Evolutionary conservation across 30 jellyfish, hydroid and myxozoan genomes (phyloP).

Genomic region (Sanderia malayensis): DNA sequence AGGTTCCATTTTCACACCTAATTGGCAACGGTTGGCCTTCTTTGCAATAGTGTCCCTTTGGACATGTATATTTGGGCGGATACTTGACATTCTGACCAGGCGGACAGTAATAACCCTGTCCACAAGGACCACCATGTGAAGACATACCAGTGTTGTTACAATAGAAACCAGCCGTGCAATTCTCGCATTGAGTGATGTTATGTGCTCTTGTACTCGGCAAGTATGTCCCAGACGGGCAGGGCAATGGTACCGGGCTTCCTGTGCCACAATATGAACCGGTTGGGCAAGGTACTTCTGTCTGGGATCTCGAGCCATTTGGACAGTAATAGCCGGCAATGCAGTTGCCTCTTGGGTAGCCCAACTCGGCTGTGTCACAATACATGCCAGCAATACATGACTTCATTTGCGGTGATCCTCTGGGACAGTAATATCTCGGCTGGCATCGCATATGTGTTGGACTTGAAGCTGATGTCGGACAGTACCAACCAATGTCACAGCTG

Average conservation of each 20-base stretch:
- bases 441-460: slow-evolving; percentile 53
- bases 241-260: slow-evolving; percentile 59
- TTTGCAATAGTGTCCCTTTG: slow-evolving; percentile 83
- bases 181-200: slow-evolving; percentile 53
- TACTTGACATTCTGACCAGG: slow-evolving; percentile 64
- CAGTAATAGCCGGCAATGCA: slow-evolving; percentile 94
- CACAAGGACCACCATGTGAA: slow-evolving; percentile 60
- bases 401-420: slow-evolving; percentile 82
- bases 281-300: slow-evolving; percentile 66
- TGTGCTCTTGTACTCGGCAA: slow-evolving; percentile 61
- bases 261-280: slow-evolving; percentile 77
- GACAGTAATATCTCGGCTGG: slow-evolving; percentile 78
- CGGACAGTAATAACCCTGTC: slow-evolving; percentile 85
- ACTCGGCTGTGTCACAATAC: slow-evolving; percentile 65
- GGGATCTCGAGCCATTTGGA: slow-evolving; percentile 75
- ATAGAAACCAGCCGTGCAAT: slow-evolving; percentile 82
- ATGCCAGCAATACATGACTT: slow-evolving; percentile 75
- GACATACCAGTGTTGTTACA: slow-evolving; percentile 82
- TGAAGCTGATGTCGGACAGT: slow-evolving; percentile 81
- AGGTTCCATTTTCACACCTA: slow-evolving; percentile 90
- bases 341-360: slow-evolving; percentile 68
- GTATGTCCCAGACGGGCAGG: slow-evolving; percentile 86
- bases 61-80: slow-evolving; percentile 74
- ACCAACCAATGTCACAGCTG: slow-evolving; percentile 86
- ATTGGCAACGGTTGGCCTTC: slow-evolving; percentile 76